Base-by-base conservation (phyloP, 2,797 vertebrate genomes). In the Clarias laeviceps region DNA sequence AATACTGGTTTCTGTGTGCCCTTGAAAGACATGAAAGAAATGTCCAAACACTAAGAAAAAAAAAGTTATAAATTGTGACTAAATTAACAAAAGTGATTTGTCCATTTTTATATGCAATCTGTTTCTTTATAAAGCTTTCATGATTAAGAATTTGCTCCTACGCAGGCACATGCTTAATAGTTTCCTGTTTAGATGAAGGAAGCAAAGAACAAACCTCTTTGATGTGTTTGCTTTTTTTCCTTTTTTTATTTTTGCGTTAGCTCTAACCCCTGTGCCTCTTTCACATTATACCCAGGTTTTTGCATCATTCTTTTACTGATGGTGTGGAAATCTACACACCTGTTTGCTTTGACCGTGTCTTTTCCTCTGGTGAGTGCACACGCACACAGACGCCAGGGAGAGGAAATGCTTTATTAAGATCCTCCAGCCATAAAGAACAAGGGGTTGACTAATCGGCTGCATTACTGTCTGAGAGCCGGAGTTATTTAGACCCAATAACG, bases 401-500 rank as follows among this genome's bases (percentile, higher is more conserved):
- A 94, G 94, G 93, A 95, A 94, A 94, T 94, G 93, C 93, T 95
- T 95, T 95, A 95, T 95, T 95, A 95, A 95, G 93, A 94, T 94
- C 91, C 91, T 91, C 88, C 89, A 94, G 92, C 94, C 93, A 91
- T 93, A 93, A 92, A 94, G 94, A 93, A 93, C 91, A 73, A 40
- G 88, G 91, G 89, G 90, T 84, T 94, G 95, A 95, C 94, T 94
- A 94, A 95, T 93, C 92, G 92, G 91, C 87, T 94, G 92, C 95
- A 96, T 96, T 96, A 95, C 93, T 92, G 94, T 96, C 95, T 94
- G 94, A 94, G 95, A 95, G 94, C 92, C 93, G 92, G 94, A 95
- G 93, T 96, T 95, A 95, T 95, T 95, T 94, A 94, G 94, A 94
- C 94, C 86, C 94, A 95, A 96, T 96, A 96, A 95, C 94, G 94